Conservation (phyloP, 2,113 vertebrate genomes). For the Forbesichthys agassizii region DNA sequence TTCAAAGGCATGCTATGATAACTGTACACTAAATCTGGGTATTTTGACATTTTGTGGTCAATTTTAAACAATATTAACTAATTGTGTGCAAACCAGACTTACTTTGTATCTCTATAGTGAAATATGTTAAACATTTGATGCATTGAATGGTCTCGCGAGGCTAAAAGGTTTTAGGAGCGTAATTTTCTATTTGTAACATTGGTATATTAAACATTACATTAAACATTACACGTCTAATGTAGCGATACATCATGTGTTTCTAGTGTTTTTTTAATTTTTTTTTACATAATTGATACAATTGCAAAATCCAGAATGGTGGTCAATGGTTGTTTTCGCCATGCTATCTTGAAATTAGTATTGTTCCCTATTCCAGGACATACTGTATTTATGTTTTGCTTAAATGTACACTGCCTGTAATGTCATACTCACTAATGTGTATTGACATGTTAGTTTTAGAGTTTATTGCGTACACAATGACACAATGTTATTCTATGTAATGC, state of each 20-base stretch:
- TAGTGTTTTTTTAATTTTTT: background rate
- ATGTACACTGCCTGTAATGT: constrained; percentile 8
- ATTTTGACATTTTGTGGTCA: background rate
- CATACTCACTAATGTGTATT: constrained; percentile 5
- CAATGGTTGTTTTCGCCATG: background rate
- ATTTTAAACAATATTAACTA: background rate
- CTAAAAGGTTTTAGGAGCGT: background rate
- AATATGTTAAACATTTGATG: background rate
- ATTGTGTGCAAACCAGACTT: background rate
- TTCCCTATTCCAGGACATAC: background rate
- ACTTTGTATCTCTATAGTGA: background rate
- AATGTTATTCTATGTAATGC: constrained; percentile 11
- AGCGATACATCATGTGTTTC: background rate
- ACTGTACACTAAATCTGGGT: too few species aligned
- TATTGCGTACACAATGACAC: constrained; percentile 9
- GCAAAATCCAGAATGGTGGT: background rate
- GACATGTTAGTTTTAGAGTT: constrained; percentile 7
- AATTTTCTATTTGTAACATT: background rate
- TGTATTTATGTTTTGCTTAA: background rate
- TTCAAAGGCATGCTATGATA: too few species aligned
- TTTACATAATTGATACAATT: background rate
- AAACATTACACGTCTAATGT: background rate
- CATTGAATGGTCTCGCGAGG: background rate
- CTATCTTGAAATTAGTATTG: background rate
- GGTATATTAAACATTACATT: too few species aligned